Conservation (phyloP, 2,888 invertebrate genomes). For the Fragum whitleyi region DNA sequence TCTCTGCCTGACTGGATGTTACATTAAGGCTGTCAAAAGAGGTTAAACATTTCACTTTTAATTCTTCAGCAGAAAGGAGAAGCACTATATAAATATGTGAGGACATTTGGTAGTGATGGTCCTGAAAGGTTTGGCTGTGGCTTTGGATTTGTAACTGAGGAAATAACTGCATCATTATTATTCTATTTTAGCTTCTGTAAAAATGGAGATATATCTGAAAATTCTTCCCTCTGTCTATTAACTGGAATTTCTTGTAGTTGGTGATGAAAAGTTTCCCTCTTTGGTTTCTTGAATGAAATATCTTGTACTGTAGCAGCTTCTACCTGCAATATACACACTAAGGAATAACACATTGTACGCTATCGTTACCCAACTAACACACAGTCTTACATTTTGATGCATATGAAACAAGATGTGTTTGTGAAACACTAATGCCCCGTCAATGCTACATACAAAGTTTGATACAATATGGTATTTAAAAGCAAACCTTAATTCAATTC, state of each 20-base stretch:
- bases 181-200: background rate
- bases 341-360: background rate
- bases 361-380: background rate
- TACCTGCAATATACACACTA: background rate
- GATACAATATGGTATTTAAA: no score
- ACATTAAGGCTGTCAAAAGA: background rate
- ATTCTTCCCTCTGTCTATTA: background rate
- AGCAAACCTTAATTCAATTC: no score
- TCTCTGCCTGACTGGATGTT: conserved; percentile 11
- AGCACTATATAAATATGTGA: background rate
- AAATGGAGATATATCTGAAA: background rate
- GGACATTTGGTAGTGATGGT: no score
- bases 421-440: no score
- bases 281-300: background rate
- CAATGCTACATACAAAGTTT: no score
- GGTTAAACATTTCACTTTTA: background rate
- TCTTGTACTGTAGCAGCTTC: background rate
- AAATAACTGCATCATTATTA: background rate
- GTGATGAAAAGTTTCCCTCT: conserved; percentile 40
- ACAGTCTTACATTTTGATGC: no score
- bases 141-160: background rate
- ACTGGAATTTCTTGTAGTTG: conserved; percentile 25
- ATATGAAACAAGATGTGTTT: no score
- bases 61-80: background rate
- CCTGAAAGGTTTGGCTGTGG: background rate